Evolutionary conservation across 2,113 vertebrate species (phyloP), one percentile per base, ranked within the genome.

Genomic region (Camelus bactrianus): DNA sequence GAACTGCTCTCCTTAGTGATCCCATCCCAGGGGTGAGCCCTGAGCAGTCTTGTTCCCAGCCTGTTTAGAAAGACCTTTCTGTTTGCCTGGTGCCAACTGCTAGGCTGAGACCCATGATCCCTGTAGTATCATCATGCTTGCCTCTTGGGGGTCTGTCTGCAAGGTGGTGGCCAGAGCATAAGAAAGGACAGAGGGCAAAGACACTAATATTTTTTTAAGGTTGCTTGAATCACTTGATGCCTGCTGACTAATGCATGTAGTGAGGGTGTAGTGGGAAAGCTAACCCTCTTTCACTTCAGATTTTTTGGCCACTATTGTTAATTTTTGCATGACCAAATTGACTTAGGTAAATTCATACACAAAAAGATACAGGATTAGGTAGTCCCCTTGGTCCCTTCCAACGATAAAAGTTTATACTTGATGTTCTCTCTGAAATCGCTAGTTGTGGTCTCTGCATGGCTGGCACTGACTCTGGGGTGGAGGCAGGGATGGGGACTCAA

Each of bases 61-160:
- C 28, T 30, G 22, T 60, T 77, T 10, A 14, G 56, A 62, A 91
- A 84, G 62, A 42, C 26, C 54, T 65, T 48, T 82, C 80, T 50
- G n/a, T 38, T 48, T 65, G 50, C n/a, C 46, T 70, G 52, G 82
- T 4, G 5, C 5, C 30, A 30, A 56, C 19, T 26, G 24, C 20
- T 1, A 64, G 22, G 20, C 6, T 14, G 30, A 20, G 20, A 30
- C 50, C 60, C 16, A 28, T 4, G 32, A 54, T 30, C 38, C 22
- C 35, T 58, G 16, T 6, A 11, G 70, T 3, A 28, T 3, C 0
- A 5, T 46, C 30, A 19, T 2, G 8, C 2, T 56, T 65, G 20
- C 32, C 13, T 73, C n/a, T 80, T 0, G 3, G 26, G 20, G 58
- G 6, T 16, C 46, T 19, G 32, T n/a, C 64, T 58, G 6, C 3